Evolutionary conservation across 2,113 vertebrate species (phyloP), one percentile per base, ranked within the genome.

Genomic region (Tetraodon nigroviridis): DNA sequence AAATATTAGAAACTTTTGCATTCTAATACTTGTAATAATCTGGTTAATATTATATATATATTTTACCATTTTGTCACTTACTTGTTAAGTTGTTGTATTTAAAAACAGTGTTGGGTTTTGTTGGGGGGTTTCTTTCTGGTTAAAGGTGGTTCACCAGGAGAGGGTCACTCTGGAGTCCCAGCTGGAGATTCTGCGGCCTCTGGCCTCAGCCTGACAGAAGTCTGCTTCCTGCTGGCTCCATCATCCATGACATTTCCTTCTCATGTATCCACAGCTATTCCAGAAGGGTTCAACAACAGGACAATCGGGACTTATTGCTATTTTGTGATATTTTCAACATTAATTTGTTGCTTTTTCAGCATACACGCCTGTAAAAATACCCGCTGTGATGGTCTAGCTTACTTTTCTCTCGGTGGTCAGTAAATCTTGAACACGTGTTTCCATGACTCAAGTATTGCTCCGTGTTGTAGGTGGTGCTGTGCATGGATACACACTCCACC

Each of bases 91-190:
- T 8, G 10, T 12, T 37, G 32, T 37, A 12, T 17, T 44, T 44
- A 44, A 44, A 44, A 24, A 3, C 6, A 21, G 10, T 22, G 21
- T 27, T 24, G 22, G 49, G 24, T n/a, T n/a, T n/a, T 22, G 21
- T 27, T 24, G 22, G 49, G 24, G n/a, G n/a, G n/a, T 16, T 51
- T 21, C 22, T 12, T 51, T 20, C 24, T 13, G 3, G 5, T 7
- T 71, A 75, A 84, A 98, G 96, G 94, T 94, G 73, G 93, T 96
- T 75, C 95, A 95, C 84, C 92, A 93, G 80, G 93, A 98, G 56
- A 88, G 95, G 60, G 92, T 96, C 81, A 91, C 94, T 56, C 71
- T 99, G 90, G 97, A 98, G 89, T 92, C 91, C 0, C 95, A 96
- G 86, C 82, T 99, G 89, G 95, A 98, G 53, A 87, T 92, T 52